Base-by-base conservation (phyloP, 2,888 invertebrate genomes). In the Homarus gammarus region DNA sequence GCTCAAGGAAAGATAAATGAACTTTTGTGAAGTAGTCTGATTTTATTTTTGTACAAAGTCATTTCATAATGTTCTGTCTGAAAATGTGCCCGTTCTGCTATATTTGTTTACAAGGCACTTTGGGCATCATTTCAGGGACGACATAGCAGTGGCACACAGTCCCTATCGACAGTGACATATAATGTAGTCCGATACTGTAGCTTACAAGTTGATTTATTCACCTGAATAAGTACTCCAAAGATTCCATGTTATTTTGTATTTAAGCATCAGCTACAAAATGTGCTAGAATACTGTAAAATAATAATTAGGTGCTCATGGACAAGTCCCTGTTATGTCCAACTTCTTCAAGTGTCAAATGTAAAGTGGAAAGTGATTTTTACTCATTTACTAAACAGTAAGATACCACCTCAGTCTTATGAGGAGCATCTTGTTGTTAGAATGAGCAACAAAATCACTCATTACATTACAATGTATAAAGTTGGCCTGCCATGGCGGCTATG, bases 401-500 rank as follows among this genome's bases (percentile, higher is more conserved):
- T 18, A 27, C 15, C 51, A 15, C 31, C 15, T n/a, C 27, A 49
- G 27, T 77, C 22, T 78, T 18, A n/a, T 6, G 15, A 44, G 27
- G 51, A 64, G 61, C 18, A 12, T 83, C 51, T 36, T 44, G 64
- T 56, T 31, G 27, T 27, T 40, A 38, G 18, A n/a, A 68, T 27
- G 22, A 33, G 70, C 44, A 22, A 61, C 40, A 31, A n/a, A 84
- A 36, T 70, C 36, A 51, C 84, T 84, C 78, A 40, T 51, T 49
- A 78, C 78, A 84, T 89, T 89, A 88, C 88, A 84, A 10, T 89
- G 88, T 89, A 89, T 89, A 89, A 89, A 89, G 78, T 44, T 40
- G 77, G 78, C 56, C 78, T 84, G 87, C 87, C 90, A 90, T 90
- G 90, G 90, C 90, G 90, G 90, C 87, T 90, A 90, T 84, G 90